These are phyloP conservation scores for Silurus asotus DNA, from an alignment of 2,113 vertebrate species.

Conservation along the genomic window DNA sequence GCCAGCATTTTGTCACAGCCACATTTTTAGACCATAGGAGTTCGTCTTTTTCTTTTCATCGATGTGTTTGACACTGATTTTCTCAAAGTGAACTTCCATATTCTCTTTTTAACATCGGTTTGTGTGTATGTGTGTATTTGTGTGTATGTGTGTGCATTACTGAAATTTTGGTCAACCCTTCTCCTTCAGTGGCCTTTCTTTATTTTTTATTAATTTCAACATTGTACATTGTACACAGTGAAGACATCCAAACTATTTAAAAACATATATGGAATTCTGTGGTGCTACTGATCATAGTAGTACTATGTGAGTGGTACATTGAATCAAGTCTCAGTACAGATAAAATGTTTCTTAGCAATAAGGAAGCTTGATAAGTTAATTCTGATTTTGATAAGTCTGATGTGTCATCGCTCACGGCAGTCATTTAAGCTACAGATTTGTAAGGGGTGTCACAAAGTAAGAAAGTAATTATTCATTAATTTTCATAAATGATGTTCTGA, in stretches of 20 bases:
- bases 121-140: not conserved
- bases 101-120: not conserved
- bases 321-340: conserved; percentile 1
- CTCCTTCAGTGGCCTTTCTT: no score
- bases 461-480: conserved; percentile 44
- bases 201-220: no score
- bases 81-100: conserved; percentile 11
- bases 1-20: conserved; percentile 76
- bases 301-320: conserved; percentile 8
- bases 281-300: not conserved
- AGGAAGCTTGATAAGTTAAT: conserved; percentile 44
- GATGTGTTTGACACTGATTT: conserved; percentile 45
- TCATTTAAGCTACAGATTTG: conserved; percentile 35
- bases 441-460: conserved; percentile 26
- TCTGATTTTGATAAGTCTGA: conserved; percentile 37
- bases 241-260: no score
- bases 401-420: conserved; percentile 35
- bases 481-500: conserved; percentile 28
- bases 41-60: conserved; percentile 21
- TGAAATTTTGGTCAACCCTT: no score
- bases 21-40: conserved; percentile 70
- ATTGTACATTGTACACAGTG: no score
- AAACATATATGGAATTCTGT: no score
- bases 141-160: no score
- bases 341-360: conserved; percentile 33